Base-by-base conservation (phyloP, 2,888 invertebrate species). In the Lomographa bimaculata region DNA sequence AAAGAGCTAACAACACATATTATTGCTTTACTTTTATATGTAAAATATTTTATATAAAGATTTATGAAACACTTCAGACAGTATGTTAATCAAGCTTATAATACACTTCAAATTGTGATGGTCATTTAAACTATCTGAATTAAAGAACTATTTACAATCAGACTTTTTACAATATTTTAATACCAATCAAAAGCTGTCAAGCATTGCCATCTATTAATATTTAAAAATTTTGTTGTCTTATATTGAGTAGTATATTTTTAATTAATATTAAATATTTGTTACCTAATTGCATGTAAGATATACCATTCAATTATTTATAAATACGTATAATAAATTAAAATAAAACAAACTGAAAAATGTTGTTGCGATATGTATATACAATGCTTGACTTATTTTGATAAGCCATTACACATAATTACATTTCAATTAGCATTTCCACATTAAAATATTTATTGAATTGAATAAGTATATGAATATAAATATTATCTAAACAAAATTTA, bases 101-200 rank as follows among this genome's bases (percentile, higher is more conserved):
- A 26, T 32, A 42, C 18, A 27, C 33, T 34, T 23, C 60, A 61
- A 65, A 72, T 77, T 79, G 75, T 79, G 74, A 77, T 75, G 73
- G 54, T 71, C 60, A 64, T 66, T 55, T 44, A n/a, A 5, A 20
- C 5, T 34, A 29, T 52, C 54, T 35, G 38, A 55, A 57, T 48
- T 32, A 54, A 50, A 43, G 51, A 67, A 60, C 59, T 81, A 81
- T 76, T 64, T 79, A 82, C 81, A 82, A 65, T 82, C 83, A 83
- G 82, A 84, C 81, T 83, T 84, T 52, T 62, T 56, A 57, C 44
- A 58, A 46, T 38, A 44, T 40, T 32, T 27, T 24, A 16, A 14
- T 14, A 14, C 16, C 7, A 12, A 29, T 30, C 7, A 26, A 16
- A 25, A 32, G 12, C 5, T 7, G 11, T 23, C 32, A 33, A 33